Conservation (phyloP, 2,888 invertebrate species). For the Eupithecia dodoneata region DNA sequence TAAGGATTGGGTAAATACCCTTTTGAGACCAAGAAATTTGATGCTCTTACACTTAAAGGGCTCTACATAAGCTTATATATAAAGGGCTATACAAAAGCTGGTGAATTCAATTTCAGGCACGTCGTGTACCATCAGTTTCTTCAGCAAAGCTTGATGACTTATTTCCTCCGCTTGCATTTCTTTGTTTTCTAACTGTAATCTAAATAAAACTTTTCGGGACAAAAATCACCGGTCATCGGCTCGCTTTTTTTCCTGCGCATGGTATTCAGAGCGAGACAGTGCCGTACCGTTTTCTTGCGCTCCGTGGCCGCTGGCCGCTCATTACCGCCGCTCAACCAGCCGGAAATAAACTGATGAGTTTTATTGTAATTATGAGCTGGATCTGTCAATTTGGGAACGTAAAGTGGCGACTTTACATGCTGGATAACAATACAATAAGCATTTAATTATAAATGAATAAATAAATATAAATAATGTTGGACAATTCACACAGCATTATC, state of each 20-base stretch:
- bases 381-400: slow-evolving; percentile 38
- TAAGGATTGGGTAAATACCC: not conserved
- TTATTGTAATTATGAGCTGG: slow-evolving; percentile 61
- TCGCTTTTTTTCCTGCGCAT: slow-evolving; percentile 56
- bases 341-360: slow-evolving; percentile 67
- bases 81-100: not conserved
- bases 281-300: slow-evolving; percentile 70
- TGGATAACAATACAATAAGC: not conserved
- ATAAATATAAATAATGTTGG: too few relatives aligned
- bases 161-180: not conserved
- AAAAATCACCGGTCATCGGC: slow-evolving; percentile 56
- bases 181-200: slow-evolving; percentile 1
- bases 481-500: too few relatives aligned
- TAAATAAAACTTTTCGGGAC: slow-evolving; percentile 35
- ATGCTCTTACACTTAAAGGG: too few relatives aligned
- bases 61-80: too few relatives aligned
- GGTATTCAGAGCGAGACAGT: slow-evolving; percentile 73
- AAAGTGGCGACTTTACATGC: slow-evolving; percentile 9
- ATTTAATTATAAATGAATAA: too few relatives aligned
- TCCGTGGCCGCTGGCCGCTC: slow-evolving; percentile 59
- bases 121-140: not conserved
- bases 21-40: not conserved
- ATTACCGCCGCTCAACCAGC: slow-evolving; percentile 62
- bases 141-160: not conserved
- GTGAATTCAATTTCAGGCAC: not conserved